Base-by-base conservation (phyloP, 2,888 invertebrate genomes). In the Acanthosepion pharaonis region DNA sequence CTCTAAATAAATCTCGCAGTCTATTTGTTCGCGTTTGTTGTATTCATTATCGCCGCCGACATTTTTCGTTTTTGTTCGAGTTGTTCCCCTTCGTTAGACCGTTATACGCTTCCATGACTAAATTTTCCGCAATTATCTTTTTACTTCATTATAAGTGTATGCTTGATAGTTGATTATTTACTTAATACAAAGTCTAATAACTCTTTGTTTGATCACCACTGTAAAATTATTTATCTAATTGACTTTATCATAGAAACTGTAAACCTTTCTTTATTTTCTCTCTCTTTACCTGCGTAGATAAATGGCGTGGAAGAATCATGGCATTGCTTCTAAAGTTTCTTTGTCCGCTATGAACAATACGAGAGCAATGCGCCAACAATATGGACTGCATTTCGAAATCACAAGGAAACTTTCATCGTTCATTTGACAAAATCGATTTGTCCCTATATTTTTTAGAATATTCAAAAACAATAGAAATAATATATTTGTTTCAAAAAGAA, bases 171-270 rank as follows among this genome's bases (percentile, higher is more conserved):
- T 78, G 78, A 78, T 78, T 78, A 78, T 78, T 78, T 78, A n/a
- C 78, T n/a, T n/a, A 33, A 78, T 78, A 33, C 78, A 78, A 78
- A 78, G 78, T 15, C n/a, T 18, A 33, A 78, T 78, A 78, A 78
- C n/a, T 78, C 78, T 78, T 33, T 78, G 78, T 78, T n/a, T 78
- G 33, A 78, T 78, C n/a, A n/a, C 33, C 15, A 33, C 78, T n/a
- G 33, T 78, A 78, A 78, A 78, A 78, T 78, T 78, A 78, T 78
- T 78, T 78, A 78, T 78, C 78, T 78, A 78, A 78, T 78, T 78
- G 78, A n/a, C 78, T n/a, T 78, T n/a, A n/a, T 78, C n/a, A 33
- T n/a, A 11, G 78, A 78, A n/a, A 78, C n/a, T 78, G 78, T 78
- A 78, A n/a, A 33, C 78, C 11, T 78, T 78, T n/a, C n/a, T n/a